phyloP scores from a whole-genome alignment of 2,113 vertebrate genomes.

The Protomyctophum bolini region DNA sequence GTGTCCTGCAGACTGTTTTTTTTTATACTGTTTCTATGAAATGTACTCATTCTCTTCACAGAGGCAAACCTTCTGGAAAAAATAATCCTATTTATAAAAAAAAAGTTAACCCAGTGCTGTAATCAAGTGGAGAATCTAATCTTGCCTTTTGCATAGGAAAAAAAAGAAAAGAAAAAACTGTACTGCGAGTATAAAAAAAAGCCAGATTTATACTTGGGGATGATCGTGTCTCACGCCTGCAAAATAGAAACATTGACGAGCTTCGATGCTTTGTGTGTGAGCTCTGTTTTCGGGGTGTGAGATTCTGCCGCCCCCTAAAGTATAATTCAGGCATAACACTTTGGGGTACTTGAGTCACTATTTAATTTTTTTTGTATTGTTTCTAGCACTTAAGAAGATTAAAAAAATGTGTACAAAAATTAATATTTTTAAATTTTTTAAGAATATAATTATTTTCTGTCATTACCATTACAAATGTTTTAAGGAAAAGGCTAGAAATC shows the following conservation, averaged over 20 bases:
- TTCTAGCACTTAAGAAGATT: conserved; percentile 97
- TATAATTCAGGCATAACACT: conserved; percentile 53
- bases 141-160: conserved; percentile 80
- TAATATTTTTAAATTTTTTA: conserved; percentile 86
- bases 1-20: conserved; percentile 82
- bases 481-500: conserved; percentile 86
- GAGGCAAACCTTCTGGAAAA: conserved; percentile 64
- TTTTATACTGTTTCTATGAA: conserved; percentile 85
- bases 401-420: conserved; percentile 80
- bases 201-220: too few species aligned
- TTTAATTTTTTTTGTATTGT: conserved; percentile 87
- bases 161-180: conserved; percentile 52
- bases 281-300: too few species aligned
- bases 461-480: conserved; percentile 94
- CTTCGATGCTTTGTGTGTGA: too few species aligned
- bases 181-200: conserved; percentile 72
- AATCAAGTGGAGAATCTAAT: conserved; percentile 79
- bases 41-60: conserved; percentile 78
- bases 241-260: too few species aligned
- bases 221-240: too few species aligned
- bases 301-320: too few species aligned
- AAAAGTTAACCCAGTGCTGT: conserved; percentile 77
- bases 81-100: conserved; percentile 78
- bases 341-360: conserved; percentile 92
- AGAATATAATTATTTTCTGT: conserved; percentile 93